These are phyloP conservation scores for Lissonota sp. DNA, from an alignment of 2,888 invertebrate species.

Conservation along the genomic window DNA sequence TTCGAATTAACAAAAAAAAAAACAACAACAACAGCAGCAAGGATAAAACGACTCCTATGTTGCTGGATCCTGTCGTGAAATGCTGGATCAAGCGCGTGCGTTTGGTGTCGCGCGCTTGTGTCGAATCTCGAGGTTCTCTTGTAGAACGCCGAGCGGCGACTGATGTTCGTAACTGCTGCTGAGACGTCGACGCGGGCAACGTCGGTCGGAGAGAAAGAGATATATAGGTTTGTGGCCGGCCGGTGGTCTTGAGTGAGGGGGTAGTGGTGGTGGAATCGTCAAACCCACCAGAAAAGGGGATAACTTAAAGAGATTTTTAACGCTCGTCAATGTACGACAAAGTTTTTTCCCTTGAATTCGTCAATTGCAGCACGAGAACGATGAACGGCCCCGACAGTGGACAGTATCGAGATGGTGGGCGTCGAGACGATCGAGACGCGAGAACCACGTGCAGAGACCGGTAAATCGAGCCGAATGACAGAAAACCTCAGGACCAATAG, in stretches of 20 bases:
- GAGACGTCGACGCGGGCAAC: conserved; percentile 54
- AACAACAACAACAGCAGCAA: conserved; percentile 16
- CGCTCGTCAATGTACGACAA: conserved; percentile 17
- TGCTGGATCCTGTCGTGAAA: conserved; percentile 46
- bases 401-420: conserved; percentile 45
- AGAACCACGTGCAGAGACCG: conserved; percentile 78
- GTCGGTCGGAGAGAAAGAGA: conserved; percentile 34
- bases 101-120: conserved; percentile 63
- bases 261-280: too few species aligned
- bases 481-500: too few species aligned
- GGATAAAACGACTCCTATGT: conserved; percentile 12
- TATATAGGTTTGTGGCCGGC: conserved; percentile 40
- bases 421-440: conserved; percentile 64
- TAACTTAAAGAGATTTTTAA: background rate
- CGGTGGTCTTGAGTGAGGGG: too few species aligned
- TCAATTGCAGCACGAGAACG: conserved; percentile 18
- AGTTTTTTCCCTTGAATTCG: background rate
- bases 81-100: conserved; percentile 62
- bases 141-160: conserved; percentile 76
- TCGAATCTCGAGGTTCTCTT: conserved; percentile 64
- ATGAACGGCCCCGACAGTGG: conserved; percentile 44
- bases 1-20: background rate
- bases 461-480: conserved; percentile 8
- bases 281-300: too few species aligned
- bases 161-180: conserved; percentile 69